These are phyloP conservation scores for Hipposideros armiger DNA, from an alignment of 2,113 vertebrate species.

Conservation along the genomic window DNA sequence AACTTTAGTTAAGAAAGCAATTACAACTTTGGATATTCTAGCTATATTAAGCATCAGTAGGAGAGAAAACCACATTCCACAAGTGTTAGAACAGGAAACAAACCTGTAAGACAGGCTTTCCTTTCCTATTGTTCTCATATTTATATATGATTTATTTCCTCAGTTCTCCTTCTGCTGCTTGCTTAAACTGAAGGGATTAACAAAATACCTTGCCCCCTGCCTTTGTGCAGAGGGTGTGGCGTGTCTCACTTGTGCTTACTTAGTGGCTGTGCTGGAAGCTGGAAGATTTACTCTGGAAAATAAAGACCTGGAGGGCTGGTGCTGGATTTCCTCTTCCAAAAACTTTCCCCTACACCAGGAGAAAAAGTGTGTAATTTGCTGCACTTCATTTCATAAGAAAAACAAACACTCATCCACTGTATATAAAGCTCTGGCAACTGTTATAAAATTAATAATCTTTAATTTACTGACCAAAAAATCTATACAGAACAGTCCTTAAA, in stretches of 20 bases:
- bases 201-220: slow-evolving; percentile 54
- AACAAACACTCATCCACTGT: neutral
- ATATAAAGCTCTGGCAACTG: neutral
- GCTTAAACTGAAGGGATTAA: slow-evolving; percentile 76
- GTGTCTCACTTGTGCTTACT: slow-evolving; percentile 27
- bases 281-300: slow-evolving; percentile 77
- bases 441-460: slow-evolving; percentile 40
- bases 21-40: slow-evolving; percentile 35
- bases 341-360: neutral
- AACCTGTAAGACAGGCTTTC: slow-evolving; percentile 79
- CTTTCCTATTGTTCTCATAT: slow-evolving; percentile 80
- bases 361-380: slow-evolving; percentile 20
- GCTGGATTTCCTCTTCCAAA: slow-evolving; percentile 71
- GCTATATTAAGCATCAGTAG: slow-evolving; percentile 21
- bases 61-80: slow-evolving; percentile 69
- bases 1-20: slow-evolving; percentile 28
- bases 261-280: slow-evolving; percentile 37
- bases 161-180: slow-evolving; percentile 66
- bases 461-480: neutral
- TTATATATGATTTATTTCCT: slow-evolving; percentile 78
- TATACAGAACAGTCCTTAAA: neutral
- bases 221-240: neutral
- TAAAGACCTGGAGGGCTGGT: slow-evolving; percentile 58
- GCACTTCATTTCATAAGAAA: neutral
- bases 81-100: slow-evolving; percentile 73